phyloP scores from a whole-genome alignment of 2,888 invertebrate genomes.

The Erebia aethiops region DNA sequence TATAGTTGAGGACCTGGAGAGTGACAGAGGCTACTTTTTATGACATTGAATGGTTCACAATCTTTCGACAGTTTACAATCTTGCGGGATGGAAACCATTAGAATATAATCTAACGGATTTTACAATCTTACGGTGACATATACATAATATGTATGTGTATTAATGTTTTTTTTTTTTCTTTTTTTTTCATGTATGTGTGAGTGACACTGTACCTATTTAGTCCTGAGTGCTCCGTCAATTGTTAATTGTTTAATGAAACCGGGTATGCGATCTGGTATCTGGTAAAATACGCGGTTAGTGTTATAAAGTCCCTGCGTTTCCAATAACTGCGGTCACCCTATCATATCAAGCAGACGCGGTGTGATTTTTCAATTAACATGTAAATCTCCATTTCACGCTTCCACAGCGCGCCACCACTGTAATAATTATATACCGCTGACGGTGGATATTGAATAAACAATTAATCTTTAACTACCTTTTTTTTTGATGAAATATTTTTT shows the following conservation, averaged over 20 bases:
- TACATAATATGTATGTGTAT: too few species aligned
- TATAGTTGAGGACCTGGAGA: too few species aligned
- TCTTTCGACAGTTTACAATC: too few species aligned
- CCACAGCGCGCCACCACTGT: conserved; percentile 18
- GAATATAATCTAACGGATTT: too few species aligned
- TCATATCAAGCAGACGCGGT: conserved; percentile 24
- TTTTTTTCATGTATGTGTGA: too few species aligned
- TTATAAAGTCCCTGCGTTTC: neutral
- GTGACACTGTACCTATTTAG: too few species aligned
- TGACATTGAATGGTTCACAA: too few species aligned
- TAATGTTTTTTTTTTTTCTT: too few species aligned
- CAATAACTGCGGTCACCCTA: conserved; percentile 3
- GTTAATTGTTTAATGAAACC: neutral
- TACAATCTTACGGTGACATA: too few species aligned
- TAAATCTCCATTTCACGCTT: conserved; percentile 27
- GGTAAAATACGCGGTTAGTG: neutral
- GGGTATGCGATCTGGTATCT: neutral
- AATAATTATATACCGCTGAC: conserved; percentile 23
- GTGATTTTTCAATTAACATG: conserved; percentile 29
- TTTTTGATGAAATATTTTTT: neutral
- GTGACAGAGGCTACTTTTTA: too few species aligned
- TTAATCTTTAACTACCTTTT: conserved; percentile 15
- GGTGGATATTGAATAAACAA: conserved; percentile 22
- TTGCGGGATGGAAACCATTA: too few species aligned
- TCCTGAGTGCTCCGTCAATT: too few species aligned